Evolutionary conservation across 2,888 invertebrate genomes (phyloP).

Genomic region (Amblyjoppa proteus): DNA sequence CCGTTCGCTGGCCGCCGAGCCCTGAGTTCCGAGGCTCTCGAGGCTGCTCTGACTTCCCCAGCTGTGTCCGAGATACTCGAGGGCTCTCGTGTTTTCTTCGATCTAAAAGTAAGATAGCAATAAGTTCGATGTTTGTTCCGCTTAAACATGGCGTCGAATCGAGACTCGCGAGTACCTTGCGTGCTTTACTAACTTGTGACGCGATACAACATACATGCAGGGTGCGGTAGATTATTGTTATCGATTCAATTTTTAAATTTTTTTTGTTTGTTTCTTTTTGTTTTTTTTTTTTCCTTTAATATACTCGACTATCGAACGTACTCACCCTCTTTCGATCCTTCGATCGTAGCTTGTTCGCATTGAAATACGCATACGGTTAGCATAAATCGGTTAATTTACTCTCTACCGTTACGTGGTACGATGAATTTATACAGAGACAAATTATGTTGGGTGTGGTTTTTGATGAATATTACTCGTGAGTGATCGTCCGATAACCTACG

Average conservation of each 20-base stretch:
- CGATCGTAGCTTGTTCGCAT: slow-evolving; percentile 84
- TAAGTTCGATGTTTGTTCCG: slow-evolving; percentile 14
- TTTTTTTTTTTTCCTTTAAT: slow-evolving; percentile 31
- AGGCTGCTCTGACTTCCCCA: slow-evolving; percentile 93
- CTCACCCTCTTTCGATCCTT: slow-evolving; percentile 85
- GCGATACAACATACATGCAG: slow-evolving; percentile 55
- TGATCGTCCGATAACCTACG: slow-evolving; percentile 67
- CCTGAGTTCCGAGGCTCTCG: slow-evolving; percentile 92
- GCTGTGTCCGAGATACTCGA: slow-evolving; percentile 93
- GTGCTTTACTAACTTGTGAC: slow-evolving; percentile 39
- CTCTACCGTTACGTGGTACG: slow-evolving; percentile 44
- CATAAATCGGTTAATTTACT: slow-evolving; percentile 70
- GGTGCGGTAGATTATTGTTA: slow-evolving; percentile 29
- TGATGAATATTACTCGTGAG: slow-evolving; percentile 52
- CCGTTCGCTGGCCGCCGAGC: slow-evolving; percentile 86
- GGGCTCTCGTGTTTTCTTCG: slow-evolving; percentile 96
- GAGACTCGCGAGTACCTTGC: slow-evolving; percentile 31
- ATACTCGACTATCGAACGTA: slow-evolving; percentile 65
- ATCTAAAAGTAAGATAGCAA: slow-evolving; percentile 88
- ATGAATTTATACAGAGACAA: slow-evolving; percentile 23
- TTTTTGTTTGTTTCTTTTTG: neutral
- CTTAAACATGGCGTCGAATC: neutral
- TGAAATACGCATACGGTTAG: slow-evolving; percentile 82
- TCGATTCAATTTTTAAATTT: neutral
- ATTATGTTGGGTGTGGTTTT: slow-evolving; percentile 15